These are phyloP conservation scores for Machimus atricapillus DNA, from an alignment of 2,888 invertebrate species.

Conservation along the genomic window DNA sequence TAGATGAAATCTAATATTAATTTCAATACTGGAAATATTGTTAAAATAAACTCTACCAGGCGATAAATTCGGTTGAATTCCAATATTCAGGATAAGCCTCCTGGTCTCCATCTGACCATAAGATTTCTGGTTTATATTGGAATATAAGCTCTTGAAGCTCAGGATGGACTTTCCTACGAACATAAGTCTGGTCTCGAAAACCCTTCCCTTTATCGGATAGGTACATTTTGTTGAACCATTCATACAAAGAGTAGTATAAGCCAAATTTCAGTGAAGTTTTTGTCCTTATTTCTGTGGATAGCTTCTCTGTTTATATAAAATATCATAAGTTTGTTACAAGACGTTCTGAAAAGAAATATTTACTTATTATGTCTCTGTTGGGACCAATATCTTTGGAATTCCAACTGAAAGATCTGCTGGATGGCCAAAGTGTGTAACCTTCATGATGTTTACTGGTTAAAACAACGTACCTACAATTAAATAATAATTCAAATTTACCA, in stretches of 20 bases:
- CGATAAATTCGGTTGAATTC: conserved; percentile 82
- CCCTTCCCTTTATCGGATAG: conserved; percentile 71
- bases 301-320: conserved; percentile 26
- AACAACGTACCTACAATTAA: conserved; percentile 72
- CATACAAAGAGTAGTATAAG: conserved; percentile 84
- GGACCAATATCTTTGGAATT: conserved; percentile 82
- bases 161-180: conserved; percentile 74
- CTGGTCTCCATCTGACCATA: conserved; percentile 98
- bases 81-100: conserved; percentile 84
- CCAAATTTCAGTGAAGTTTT: conserved; percentile 74
- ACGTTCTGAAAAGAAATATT: background rate
- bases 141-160: conserved; percentile 81
- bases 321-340: background rate
- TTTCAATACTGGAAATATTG: background rate
- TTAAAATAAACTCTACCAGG: conserved; percentile 65
- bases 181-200: conserved; percentile 72
- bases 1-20: background rate
- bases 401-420: conserved; percentile 82
- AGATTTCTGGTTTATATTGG: conserved; percentile 74
- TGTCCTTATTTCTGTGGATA: conserved; percentile 29
- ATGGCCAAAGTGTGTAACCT: conserved; percentile 84
- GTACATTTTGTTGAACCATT: conserved; percentile 89
- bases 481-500: background rate
- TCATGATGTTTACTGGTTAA: conserved; percentile 90
- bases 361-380: conserved; percentile 76